Evolutionary conservation across 2,113 vertebrate genomes (phyloP).

Genomic region (Lophura nycthemera): DNA sequence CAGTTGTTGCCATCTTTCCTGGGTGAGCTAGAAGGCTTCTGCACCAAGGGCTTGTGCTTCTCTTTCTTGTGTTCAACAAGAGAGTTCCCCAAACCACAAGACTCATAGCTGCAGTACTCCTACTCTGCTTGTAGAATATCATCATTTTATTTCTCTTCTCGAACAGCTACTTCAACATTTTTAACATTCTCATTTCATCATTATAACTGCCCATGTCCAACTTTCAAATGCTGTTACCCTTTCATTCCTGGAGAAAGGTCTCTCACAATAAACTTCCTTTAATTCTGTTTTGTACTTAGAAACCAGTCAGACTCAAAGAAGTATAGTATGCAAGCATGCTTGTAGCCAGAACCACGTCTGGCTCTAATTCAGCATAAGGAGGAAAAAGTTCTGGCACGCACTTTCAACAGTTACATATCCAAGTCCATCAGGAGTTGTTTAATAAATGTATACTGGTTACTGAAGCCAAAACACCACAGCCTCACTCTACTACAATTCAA

Average conservation of each 20-base stretch:
- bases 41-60: background rate
- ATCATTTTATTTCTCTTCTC: background rate
- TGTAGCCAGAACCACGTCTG: background rate
- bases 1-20: background rate
- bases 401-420: rapidly evolving
- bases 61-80: background rate
- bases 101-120: background rate
- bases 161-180: background rate
- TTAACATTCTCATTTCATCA: background rate
- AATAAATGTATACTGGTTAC: background rate
- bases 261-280: background rate
- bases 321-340: rapidly evolving
- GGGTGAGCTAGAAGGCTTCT: background rate
- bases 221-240: background rate
- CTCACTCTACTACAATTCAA: background rate
- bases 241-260: background rate
- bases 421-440: background rate
- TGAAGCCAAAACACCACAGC: background rate
- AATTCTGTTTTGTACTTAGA: background rate
- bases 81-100: background rate
- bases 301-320: background rate
- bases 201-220: background rate
- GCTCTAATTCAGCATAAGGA: background rate
- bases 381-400: background rate
- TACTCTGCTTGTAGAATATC: background rate